Evolutionary conservation across 2,797 vertebrate genomes (phyloP), one percentile per base, ranked within the genome.

Genomic region (Acipenser transmontanus): DNA sequence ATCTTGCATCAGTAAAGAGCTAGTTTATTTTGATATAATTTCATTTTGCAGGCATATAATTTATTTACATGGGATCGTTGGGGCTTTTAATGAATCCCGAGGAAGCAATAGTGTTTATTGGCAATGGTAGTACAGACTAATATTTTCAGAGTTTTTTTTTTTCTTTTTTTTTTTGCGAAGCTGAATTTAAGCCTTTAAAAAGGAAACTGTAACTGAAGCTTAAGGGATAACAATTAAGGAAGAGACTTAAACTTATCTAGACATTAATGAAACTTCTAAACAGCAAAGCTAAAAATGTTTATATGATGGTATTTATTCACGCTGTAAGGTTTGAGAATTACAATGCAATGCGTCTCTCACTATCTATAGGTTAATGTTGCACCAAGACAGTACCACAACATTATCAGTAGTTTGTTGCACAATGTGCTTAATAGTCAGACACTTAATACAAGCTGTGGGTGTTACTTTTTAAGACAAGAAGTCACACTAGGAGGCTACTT

Each of bases 41-140:
- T 11, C 2, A 17, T 51, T 10, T 59, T 14, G 48, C 47, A 48
- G 52, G 47, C 34, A 59, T 66, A 66, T 66, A 1, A 59, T 14
- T 49, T 8, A 66, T 47, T 50, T 49, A 47, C n/a, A 47, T 4
- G 54, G 49, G 47, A 66, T 71, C 66, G 65, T 76, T 74, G 70
- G 77, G 71, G 68, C 71, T 49, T 63, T 63, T 68, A 72, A 54
- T 74, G 75, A 80, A 73, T 64, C 76, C 69, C 51, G 61, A 71
- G 76, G 76, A 79, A 76, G 74, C 71, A 78, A 78, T 81, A 77
- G 83, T 80, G 76, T 76, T 78, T 84, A 73, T 87, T 83, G 82
- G 82, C 84, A 73, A 68, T 77, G 77, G 78, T 78, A 73, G 81
- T 77, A 82, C 77, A 79, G 70, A 78, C 4, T 76, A 78, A 85